These are phyloP conservation scores for Rhagoletis zephyria DNA, from an alignment of 1,140 invertebrate genomes.

Conservation along the genomic window DNA sequence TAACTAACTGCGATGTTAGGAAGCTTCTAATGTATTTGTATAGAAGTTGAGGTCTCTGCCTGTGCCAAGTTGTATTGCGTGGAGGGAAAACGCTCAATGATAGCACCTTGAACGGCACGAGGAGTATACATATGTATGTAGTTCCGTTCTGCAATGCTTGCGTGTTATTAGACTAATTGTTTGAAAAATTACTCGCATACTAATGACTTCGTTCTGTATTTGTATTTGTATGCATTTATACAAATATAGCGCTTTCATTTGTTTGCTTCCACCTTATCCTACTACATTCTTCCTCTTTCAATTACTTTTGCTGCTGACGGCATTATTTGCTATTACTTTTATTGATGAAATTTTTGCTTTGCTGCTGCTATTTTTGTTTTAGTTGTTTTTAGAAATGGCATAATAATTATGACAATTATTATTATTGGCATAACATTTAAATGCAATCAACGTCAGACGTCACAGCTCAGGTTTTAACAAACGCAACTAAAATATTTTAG, in stretches of 20 bases:
- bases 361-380: background rate
- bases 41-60: no score
- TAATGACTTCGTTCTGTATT: background rate
- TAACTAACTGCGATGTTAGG: no score
- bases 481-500: no score
- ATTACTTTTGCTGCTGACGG: background rate
- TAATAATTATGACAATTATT: background rate
- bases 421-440: background rate
- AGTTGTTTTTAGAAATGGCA: background rate
- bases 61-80: no score
- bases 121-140: background rate
- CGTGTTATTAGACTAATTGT: constrained; percentile 37
- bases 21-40: no score
- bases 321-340: constrained; percentile 17
- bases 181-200: background rate
- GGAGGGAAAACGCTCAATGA: no score
- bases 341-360: background rate
- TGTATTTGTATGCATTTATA: background rate
- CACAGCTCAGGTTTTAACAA: no score
- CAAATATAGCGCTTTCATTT: background rate
- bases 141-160: background rate
- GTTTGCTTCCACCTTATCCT: constrained; percentile 20
- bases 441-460: no score
- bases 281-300: background rate
- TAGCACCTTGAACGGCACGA: no score